Evolutionary conservation across 2,113 vertebrate species (phyloP).

Genomic region (Heteronetta atricapilla): DNA sequence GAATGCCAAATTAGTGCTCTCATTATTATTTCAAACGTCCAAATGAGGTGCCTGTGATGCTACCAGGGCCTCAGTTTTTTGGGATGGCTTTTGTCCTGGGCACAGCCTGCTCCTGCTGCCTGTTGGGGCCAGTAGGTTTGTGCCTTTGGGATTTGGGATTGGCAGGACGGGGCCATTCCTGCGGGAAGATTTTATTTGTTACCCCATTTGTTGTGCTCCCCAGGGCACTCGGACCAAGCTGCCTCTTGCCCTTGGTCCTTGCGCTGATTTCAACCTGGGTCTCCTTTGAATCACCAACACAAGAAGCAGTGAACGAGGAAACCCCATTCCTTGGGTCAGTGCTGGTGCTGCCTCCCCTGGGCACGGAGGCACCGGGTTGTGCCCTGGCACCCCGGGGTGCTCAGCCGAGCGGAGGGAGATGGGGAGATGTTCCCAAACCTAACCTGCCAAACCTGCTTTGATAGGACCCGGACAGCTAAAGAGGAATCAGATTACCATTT

Average conservation of each 20-base stretch:
- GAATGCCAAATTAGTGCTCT: background rate
- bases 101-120: background rate
- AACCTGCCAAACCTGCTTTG: background rate
- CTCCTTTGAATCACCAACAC: background rate
- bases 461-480: background rate
- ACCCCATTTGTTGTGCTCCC: background rate
- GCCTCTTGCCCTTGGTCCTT: background rate
- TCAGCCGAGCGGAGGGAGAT: background rate
- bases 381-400: background rate
- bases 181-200: background rate
- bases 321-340: background rate
- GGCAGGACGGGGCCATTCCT: background rate
- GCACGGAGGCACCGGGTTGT: background rate
- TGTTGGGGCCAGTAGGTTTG: background rate
- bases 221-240: background rate
- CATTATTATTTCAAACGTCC: background rate
- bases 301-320: background rate
- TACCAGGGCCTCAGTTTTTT: background rate
- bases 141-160: background rate
- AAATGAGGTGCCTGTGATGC: no score
- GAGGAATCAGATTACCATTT: background rate
- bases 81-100: background rate
- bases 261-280: no score
- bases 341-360: background rate
- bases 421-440: conserved; percentile 34